These are phyloP conservation scores for Conopomorpha cramerella DNA, from an alignment of 1,140 invertebrate genomes.

Conservation along the genomic window DNA sequence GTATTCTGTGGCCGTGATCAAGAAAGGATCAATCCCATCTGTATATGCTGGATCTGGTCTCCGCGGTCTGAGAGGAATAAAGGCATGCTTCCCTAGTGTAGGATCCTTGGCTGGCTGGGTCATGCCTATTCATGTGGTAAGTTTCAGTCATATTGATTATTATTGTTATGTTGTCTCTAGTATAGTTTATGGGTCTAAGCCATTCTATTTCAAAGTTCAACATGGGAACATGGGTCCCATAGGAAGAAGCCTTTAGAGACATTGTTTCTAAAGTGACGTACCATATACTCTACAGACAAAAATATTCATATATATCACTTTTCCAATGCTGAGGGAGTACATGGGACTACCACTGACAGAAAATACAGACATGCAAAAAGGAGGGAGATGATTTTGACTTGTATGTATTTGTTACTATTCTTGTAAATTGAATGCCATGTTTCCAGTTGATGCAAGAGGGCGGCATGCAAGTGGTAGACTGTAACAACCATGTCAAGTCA, in stretches of 20 bases:
- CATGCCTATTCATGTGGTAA: conserved; percentile 82
- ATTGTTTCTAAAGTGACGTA: too few species aligned
- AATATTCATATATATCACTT: too few species aligned
- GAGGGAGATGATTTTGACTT: too few species aligned
- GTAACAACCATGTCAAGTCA: conserved; percentile 96
- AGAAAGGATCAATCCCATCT: conserved; percentile 66
- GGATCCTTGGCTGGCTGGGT: conserved; percentile 92
- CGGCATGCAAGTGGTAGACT: conserved; percentile 83
- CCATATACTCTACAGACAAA: too few species aligned
- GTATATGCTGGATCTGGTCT: conserved; percentile 64
- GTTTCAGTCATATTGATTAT: conserved; percentile 9
- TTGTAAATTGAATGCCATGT: too few species aligned
- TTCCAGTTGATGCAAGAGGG: conserved; percentile 80
- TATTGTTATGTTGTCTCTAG: conserved; percentile 8
- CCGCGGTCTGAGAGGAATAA: conserved; percentile 72
- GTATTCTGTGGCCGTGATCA: conserved; percentile 87
- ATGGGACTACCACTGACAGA: too few species aligned
- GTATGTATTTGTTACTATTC: too few species aligned
- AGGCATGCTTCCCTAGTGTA: conserved; percentile 89
- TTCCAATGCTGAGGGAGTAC: too few species aligned
- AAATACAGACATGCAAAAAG: too few species aligned
- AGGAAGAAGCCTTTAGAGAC: too few species aligned
- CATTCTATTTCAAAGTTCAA: too few species aligned
- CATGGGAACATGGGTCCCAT: too few species aligned
- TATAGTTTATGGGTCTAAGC: conserved; percentile 2